Evolutionary conservation across 2,888 invertebrate genomes (phyloP).

Genomic region (Coremacera marginata): DNA sequence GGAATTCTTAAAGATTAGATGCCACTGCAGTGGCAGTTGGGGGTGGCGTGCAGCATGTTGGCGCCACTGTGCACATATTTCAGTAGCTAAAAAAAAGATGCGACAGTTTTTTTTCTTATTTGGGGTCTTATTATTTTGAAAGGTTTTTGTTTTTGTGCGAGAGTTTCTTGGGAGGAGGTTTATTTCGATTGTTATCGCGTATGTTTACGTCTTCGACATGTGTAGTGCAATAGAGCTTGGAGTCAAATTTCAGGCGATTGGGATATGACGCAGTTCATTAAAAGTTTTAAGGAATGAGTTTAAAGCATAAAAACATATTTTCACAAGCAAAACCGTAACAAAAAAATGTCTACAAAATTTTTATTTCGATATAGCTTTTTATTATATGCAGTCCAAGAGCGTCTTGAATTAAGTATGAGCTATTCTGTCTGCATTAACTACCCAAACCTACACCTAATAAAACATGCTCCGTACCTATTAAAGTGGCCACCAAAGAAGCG

Average conservation of each 20-base stretch:
- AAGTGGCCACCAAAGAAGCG: not conserved
- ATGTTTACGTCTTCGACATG: constrained; percentile 1
- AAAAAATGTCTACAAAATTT: not conserved
- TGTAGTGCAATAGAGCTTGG: too few relatives aligned
- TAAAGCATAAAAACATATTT: too few relatives aligned
- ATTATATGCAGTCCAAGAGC: not conserved
- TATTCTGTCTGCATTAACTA: too few relatives aligned
- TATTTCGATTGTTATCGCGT: constrained; percentile 26
- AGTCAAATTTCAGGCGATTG: too few relatives aligned
- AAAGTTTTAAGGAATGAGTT: too few relatives aligned
- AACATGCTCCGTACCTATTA: not conserved
- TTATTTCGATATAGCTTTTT: too few relatives aligned
- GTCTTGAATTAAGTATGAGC: not conserved
- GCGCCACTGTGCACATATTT: constrained; percentile 43
- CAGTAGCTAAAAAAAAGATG: constrained; percentile 18
- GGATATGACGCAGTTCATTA: too few relatives aligned
- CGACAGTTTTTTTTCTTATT: constrained; percentile 6
- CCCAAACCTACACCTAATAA: not conserved
- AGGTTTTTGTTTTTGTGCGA: not conserved
- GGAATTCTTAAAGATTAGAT: constrained; percentile 7
- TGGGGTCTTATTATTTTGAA: not conserved
- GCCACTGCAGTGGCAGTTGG: constrained; percentile 1
- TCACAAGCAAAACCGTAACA: not conserved
- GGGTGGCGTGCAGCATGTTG: constrained; percentile 25
- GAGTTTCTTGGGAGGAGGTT: not conserved